Evolutionary conservation across 92 coral and sea anemone genomes (phyloP), one percentile per base, ranked within the genome.

Genomic region (Ricordea florida): DNA sequence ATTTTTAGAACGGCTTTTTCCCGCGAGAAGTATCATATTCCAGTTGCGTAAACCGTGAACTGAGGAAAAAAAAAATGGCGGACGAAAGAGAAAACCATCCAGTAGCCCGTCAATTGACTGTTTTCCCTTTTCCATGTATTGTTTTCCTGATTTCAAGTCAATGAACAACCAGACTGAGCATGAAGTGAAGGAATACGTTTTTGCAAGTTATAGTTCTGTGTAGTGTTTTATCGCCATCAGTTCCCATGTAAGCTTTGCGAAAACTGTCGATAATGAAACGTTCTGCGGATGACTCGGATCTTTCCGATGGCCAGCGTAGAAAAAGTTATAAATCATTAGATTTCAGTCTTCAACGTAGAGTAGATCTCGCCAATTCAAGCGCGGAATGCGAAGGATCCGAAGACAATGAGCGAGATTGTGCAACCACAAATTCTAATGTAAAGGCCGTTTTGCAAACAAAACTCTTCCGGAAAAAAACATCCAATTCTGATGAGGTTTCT

Each of bases 221-320:
- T 55, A 25, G 62, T 27, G 62, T 55, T 55, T 55, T 28, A 29
- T 55, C 15, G 62, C 32, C 62, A 0, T 29, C 37, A 25, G 3
- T 55, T 55, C 41, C 62, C 62, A 27, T 55, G 62, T 25, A 55
- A 55, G 62, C 38, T 55, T 40, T 29, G 37, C 62, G 38, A 55
- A 55, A 55, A 55, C 22, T 29, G 17, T 55, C 38, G 13, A 55
- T 27, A 27, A 55, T 55, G 62, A 55, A 55, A 55, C 62, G 62
- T 55, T 29, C 62, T 55, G 10, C 38, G 37, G 62, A 55, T 0
- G 38, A 55, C 28, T 55, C 75, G 50, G 75, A 32, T 67, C 57
- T 62, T 62, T 37, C 28, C 50, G 37, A 65, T 43, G 57, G 57
- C 57, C 57, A 65, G 72, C 57, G 57, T 43, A 65, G 72, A 65